Evolutionary conservation across 2,113 vertebrate genomes (phyloP), one percentile per base, ranked within the genome.

Genomic region (Cavia aperea): DNA sequence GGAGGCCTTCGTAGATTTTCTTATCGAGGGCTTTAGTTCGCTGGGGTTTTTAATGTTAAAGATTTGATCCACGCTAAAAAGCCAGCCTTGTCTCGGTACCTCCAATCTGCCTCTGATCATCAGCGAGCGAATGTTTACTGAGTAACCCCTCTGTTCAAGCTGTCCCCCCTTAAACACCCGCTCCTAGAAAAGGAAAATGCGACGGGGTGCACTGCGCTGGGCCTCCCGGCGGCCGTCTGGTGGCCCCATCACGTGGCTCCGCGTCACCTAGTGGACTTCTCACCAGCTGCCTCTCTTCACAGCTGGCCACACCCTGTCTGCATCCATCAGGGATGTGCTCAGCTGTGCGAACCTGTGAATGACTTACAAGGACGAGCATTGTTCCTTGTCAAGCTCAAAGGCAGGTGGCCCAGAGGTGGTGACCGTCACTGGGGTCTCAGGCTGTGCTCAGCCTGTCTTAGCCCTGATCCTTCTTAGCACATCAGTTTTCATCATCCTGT

Each of bases 11-110:
- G 56, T 21, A 77, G 81, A 23, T 36, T 68, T 90, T 88, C 88
- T 92, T 39, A 75, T n/a, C 8, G 21, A 89, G 54, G 39, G 18
- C 75, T 92, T 93, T 65, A 78, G 18, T 86, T 86, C 90, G 84
- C 83, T 92, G 92, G 24, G 5, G 93, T 95, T 92, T 86, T 81
- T 93, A 88, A 90, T 83, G 56, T 83, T 86, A 89, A 63, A 78
- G 78, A 75, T 83, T 66, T 94, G 81, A 92, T 54, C 63, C 49
- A 13, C 58, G 33, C 14, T 82, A 12, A 90, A 93, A n/a, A 90
- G 15, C 19, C 19, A 73, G 15, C 36, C 49, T 75, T 26, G 15
- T 54, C 66, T 83, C 49, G 18, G 46, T 36, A n/a, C 43, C n/a
- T 46, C 56, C 23, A 86, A 16, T 92, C 46, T 87, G 1, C 51